These are phyloP conservation scores for Centropyge bicolor DNA, from an alignment of 2,797 vertebrate species.

Conservation along the genomic window DNA sequence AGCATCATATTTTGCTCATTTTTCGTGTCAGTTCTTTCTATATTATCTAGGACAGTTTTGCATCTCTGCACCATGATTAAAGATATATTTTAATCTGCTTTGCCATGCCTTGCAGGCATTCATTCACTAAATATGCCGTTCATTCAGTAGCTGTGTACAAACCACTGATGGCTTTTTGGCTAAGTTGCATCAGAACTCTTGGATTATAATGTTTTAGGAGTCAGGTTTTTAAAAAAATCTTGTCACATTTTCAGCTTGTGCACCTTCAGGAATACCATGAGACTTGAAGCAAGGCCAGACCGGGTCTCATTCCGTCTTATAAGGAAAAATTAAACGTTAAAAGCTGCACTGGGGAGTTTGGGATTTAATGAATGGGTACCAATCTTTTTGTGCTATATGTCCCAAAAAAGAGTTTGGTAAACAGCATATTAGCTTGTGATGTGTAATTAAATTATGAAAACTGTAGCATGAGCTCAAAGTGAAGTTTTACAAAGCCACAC, in stretches of 20 bases:
- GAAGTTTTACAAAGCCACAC: background rate
- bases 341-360: background rate
- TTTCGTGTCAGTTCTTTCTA: background rate
- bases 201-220: background rate
- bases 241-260: background rate
- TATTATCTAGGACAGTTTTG: conserved; percentile 4
- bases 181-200: conserved; percentile 15
- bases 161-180: conserved; percentile 1
- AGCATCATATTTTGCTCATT: background rate
- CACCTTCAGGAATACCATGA: background rate
- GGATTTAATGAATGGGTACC: background rate
- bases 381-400: background rate
- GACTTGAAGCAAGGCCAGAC: background rate
- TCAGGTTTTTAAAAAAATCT: background rate
- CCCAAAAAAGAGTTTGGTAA: background rate
- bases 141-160: conserved; percentile 6
- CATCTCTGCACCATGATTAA: conserved; percentile 11
- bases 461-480: background rate
- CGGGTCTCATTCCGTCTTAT: background rate
- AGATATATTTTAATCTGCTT: conserved; percentile 18
- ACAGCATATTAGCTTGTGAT: background rate
- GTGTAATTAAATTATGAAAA: conserved; percentile 11
- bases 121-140: conserved; percentile 20
- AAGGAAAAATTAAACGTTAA: background rate
- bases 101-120: conserved; percentile 7